A percentile compares a stretch with the other conserved stretches of the same genome.
Conservation (phyloP, 2,797 vertebrate species). For the Microtus obscurus region DNA sequence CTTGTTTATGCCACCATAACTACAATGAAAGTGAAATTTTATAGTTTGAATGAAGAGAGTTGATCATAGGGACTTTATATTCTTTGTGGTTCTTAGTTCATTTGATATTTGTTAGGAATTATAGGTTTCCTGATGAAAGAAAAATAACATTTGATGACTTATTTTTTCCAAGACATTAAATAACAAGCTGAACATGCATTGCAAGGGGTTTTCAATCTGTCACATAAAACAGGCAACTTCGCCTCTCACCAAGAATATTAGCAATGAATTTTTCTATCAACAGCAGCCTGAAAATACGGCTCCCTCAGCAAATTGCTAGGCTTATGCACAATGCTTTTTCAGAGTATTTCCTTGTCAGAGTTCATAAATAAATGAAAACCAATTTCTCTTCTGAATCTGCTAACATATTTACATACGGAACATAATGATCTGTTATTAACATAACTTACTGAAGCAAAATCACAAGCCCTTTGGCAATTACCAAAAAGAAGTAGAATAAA, state of each 20-base stretch:
- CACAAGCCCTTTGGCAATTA: not conserved
- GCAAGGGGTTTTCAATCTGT: conserved; percentile 46
- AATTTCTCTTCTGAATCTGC: not conserved
- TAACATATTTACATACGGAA: conserved; percentile 35
- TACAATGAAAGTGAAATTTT: conserved; percentile 59
- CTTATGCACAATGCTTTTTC: not conserved
- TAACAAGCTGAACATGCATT: conserved; percentile 45
- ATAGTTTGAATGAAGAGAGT: conserved; percentile 14
- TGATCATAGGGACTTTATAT: conserved; percentile 16
- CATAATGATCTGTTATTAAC: conserved; percentile 7
- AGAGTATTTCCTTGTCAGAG: conserved; percentile 11
- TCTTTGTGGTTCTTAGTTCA: conserved; percentile 32
- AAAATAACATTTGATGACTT: conserved; percentile 66
- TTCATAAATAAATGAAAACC: conserved; percentile 58
- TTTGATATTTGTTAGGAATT: conserved; percentile 66
- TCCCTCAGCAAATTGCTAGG: not conserved
- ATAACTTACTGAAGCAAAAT: not conserved
- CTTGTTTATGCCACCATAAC: conserved; percentile 32
- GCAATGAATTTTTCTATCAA: conserved; percentile 45
- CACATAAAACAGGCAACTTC: conserved; percentile 39
- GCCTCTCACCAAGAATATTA: conserved; percentile 52
- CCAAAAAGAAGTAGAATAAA: not conserved
- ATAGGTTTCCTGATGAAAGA: conserved; percentile 64
- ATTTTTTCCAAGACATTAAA: conserved; percentile 67
- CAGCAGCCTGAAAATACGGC: not conserved